Evolutionary conservation across 1,140 invertebrate species (phyloP), one percentile per base, ranked within the genome.

Genomic region (Zaprionus gabonicus): DNA sequence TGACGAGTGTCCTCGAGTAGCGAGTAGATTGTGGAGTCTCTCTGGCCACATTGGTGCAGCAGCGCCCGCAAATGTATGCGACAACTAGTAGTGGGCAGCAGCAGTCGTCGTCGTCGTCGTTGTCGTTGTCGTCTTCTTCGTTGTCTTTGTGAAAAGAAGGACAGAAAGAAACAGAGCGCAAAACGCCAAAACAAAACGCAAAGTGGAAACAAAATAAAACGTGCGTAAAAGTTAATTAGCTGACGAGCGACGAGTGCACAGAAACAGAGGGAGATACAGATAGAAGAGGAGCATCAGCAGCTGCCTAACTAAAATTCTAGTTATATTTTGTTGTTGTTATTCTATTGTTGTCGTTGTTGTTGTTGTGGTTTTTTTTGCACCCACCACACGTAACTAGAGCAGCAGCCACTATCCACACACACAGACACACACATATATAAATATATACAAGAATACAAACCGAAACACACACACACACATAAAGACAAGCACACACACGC

Each of bases 341-440:
- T 68, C 38, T 46, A 51, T 27, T 70, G 53, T 71, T 53, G 63
- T 77, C 59, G 51, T 76, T 76, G 63, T 83, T 79, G 56, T 83
- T 84, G 78, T 84, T 81, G 78, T 86, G 78, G 78, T 81, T 78
- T 80, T 77, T 80, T 82, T 85, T 82, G 86, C 86, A 91, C 82
- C 86, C 86, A 91, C 82, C 74, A 91, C 82, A 69, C 73, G 60
- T 71, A 71, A 76, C 73, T 78, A 76, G 71, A 76, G 72, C 73
- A 76, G 66, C 73, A 79, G 73, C 72, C 68, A 76, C 73, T 65
- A 63, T 56, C 55, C 51, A 74, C 38, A 20, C 38, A 55, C 20
- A 56, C 36, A 64, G 9, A 63, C 20, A 63, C 23, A 63, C n/a
- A 28, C 6, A 28, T 1, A 9, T 31, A 31, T 23, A 62, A 20